phyloP scores from a whole-genome alignment of 1,140 invertebrate genomes.

The Apocrypta bakeri region DNA sequence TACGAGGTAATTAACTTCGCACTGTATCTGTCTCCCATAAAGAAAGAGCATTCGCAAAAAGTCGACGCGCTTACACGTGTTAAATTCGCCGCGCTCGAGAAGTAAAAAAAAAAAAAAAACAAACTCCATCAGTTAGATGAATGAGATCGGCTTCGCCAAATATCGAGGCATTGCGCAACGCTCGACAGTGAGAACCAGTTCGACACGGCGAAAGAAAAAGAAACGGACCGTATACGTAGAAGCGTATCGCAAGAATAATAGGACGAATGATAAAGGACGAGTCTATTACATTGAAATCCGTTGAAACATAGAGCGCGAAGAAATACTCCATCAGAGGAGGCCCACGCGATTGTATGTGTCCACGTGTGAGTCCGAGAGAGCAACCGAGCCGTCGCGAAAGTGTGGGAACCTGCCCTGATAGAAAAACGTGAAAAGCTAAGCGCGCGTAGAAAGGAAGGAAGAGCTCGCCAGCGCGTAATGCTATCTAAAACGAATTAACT shows the following conservation, averaged over 20 bases:
- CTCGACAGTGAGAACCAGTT: background rate
- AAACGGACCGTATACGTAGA: background rate
- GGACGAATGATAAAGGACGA: background rate
- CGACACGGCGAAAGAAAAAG: background rate
- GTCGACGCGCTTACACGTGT: background rate
- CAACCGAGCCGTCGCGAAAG: background rate
- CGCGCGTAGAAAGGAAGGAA: background rate
- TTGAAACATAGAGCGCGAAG: background rate
- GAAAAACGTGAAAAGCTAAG: background rate
- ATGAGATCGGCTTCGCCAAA: background rate
- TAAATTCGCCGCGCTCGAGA: background rate
- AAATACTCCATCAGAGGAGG: background rate
- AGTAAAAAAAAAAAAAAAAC: background rate
- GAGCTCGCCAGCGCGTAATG: background rate
- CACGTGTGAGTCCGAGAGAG: slow-evolving; percentile 3
- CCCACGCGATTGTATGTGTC: background rate
- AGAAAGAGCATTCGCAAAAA: background rate
- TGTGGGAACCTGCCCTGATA: slow-evolving; percentile 32
- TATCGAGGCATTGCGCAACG: background rate
- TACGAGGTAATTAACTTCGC: background rate
- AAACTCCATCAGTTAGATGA: background rate
- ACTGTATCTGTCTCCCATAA: background rate
- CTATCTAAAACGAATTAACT: background rate
- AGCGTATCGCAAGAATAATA: background rate
- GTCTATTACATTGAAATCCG: background rate